Evolutionary conservation across 2,888 invertebrate genomes (phyloP).

Genomic region (Geotrupes spiniger): DNA sequence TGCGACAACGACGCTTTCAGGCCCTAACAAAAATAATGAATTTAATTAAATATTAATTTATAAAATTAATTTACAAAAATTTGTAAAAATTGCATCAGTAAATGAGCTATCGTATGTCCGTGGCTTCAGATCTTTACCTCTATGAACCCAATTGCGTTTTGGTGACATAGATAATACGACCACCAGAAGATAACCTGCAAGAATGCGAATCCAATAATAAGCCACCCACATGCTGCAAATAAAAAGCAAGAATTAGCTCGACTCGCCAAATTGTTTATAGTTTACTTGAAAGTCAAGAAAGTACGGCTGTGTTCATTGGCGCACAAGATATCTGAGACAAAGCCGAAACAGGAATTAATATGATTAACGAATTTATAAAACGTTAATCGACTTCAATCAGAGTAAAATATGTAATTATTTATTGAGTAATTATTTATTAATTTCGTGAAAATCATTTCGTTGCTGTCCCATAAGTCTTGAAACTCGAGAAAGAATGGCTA

Average conservation of each 20-base stretch:
- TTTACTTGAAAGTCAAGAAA: too few relatives aligned
- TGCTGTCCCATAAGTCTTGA: too few relatives aligned
- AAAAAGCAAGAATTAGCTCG: conserved; percentile 3
- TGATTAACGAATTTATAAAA: too few relatives aligned
- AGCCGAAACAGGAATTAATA: too few relatives aligned
- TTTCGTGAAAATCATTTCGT: too few relatives aligned
- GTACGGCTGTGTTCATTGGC: too few relatives aligned
- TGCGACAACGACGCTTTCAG: conserved; percentile 40
- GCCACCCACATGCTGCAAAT: conserved; percentile 54
- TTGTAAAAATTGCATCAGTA: neutral
- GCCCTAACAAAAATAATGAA: conserved; percentile 34
- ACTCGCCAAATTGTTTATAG: too few relatives aligned
- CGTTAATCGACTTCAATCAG: too few relatives aligned
- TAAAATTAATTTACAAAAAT: neutral
- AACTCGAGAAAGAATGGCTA: too few relatives aligned
- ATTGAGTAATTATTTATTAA: too few relatives aligned
- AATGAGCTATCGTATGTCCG: neutral
- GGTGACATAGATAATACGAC: conserved; percentile 37
- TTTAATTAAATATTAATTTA: neutral
- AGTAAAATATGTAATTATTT: too few relatives aligned
- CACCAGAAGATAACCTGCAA: conserved; percentile 54
- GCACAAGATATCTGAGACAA: too few relatives aligned
- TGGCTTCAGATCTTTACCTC: conserved; percentile 32
- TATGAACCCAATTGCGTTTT: conserved; percentile 33
- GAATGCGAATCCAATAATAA: conserved; percentile 51